phyloP scores from a whole-genome alignment of 2,113 vertebrate genomes.

The Pristiophorus japonicus region DNA sequence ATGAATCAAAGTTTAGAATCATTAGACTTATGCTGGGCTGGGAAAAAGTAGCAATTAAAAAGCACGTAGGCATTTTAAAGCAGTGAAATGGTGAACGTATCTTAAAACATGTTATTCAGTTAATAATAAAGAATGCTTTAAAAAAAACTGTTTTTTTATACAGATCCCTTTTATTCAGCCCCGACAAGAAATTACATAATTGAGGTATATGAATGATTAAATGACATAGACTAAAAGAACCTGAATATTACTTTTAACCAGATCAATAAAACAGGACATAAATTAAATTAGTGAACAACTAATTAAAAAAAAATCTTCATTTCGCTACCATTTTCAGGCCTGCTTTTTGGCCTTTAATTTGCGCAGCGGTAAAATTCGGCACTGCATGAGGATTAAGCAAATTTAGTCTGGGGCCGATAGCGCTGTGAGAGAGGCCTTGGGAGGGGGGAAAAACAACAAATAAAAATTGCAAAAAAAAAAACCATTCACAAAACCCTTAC shows the following conservation, averaged over 20 bases:
- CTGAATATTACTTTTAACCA: background rate
- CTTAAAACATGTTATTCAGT: background rate
- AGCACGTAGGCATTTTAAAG: background rate
- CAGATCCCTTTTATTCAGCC: background rate
- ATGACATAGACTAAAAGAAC: background rate
- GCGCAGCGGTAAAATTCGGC: too few relatives aligned
- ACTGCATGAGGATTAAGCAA: too few relatives aligned
- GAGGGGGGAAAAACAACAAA: too few relatives aligned
- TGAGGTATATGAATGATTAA: background rate
- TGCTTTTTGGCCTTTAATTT: too few relatives aligned
- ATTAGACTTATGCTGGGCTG: background rate
- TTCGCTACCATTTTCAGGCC: too few relatives aligned
- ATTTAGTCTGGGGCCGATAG: too few relatives aligned
- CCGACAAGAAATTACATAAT: background rate
- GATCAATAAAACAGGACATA: background rate
- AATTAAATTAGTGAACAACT: background rate
- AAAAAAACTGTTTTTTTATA: background rate
- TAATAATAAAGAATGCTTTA: background rate
- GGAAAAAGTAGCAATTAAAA: background rate
- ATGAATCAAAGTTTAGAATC: background rate
- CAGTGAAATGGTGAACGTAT: background rate
- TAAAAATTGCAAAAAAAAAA: too few relatives aligned
- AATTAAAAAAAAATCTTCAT: background rate
- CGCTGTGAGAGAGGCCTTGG: too few relatives aligned
- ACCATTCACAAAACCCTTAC: too few relatives aligned